phyloP scores from a whole-genome alignment of 2,888 invertebrate genomes.

The Aspidapion aeneum region DNA sequence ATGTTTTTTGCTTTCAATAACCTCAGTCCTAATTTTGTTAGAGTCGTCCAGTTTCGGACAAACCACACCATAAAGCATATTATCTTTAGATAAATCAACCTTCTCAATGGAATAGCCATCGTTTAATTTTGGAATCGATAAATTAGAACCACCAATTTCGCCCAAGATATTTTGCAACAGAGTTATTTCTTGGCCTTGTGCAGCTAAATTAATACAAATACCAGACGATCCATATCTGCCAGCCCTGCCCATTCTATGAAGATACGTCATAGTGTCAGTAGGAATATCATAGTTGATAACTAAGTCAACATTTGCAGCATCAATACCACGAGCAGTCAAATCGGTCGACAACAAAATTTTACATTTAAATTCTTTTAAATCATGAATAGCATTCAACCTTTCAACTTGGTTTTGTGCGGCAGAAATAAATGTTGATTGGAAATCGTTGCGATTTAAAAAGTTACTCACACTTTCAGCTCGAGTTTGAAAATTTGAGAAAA shows the following conservation, averaged over 20 bases:
- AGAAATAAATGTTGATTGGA: constrained; percentile 74
- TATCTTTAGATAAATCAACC: constrained; percentile 1
- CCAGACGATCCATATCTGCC: constrained; percentile 91
- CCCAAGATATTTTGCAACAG: constrained; percentile 57
- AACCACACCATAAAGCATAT: constrained; percentile 12
- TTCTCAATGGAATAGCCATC: constrained; percentile 12
- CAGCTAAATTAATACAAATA: constrained; percentile 70
- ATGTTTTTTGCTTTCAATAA: constrained; percentile 14
- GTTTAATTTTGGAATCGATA: constrained; percentile 50
- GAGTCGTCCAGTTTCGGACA: constrained; percentile 11
- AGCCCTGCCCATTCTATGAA: constrained; percentile 94
- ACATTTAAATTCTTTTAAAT: constrained; percentile 75
- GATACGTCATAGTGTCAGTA: constrained; percentile 72
- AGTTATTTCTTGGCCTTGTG: constrained; percentile 60
- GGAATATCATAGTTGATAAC: constrained; percentile 92
- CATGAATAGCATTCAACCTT: constrained; percentile 70
- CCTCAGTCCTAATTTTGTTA: constrained; percentile 13
- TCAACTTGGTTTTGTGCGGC: constrained; percentile 77
- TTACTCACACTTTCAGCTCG: constrained; percentile 78
- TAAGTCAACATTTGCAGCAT: constrained; percentile 88
- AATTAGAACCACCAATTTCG: constrained; percentile 53
- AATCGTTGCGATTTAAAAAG: constrained; percentile 66
- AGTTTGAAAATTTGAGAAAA: constrained; percentile 87
- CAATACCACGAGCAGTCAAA: constrained; percentile 89
- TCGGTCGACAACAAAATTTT: constrained; percentile 89